These are phyloP conservation scores for Mesoligia furuncula DNA, from an alignment of 2,888 invertebrate genomes.

Conservation along the genomic window DNA sequence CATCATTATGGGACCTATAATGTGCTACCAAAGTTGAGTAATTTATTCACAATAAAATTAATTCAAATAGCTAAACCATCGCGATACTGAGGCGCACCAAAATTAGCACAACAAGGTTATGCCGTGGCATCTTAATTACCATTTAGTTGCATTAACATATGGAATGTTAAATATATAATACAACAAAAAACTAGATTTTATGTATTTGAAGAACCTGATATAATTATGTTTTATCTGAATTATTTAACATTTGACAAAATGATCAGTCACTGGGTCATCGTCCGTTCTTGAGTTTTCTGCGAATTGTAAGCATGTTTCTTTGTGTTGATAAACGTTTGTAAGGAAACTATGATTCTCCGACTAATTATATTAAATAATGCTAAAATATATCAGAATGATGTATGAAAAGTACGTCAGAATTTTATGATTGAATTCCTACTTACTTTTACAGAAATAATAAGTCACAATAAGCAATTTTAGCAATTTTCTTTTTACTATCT, in stretches of 20 bases:
- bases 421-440: background rate
- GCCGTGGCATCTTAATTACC: constrained; percentile 20
- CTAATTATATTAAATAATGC: constrained; percentile 2
- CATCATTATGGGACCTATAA: background rate
- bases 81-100: constrained; percentile 18
- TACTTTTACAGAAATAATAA: background rate
- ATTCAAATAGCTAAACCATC: constrained; percentile 17
- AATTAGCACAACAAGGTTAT: constrained; percentile 36
- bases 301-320: background rate
- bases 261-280: constrained; percentile 48
- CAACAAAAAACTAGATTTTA: constrained; percentile 6
- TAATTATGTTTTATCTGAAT: background rate
- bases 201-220: background rate
- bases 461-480: background rate
- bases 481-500: background rate
- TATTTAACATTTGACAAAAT: constrained; percentile 22
- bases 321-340: constrained; percentile 1
- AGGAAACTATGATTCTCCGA: background rate
- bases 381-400: constrained; percentile 15
- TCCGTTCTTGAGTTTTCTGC: constrained; percentile 34
- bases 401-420: background rate
- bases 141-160: constrained; percentile 12
- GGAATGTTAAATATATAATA: background rate
- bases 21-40: constrained; percentile 1
- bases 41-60: constrained; percentile 31